Conservation (phyloP, 2,888 invertebrate genomes). For the Drosophila anomalipes region DNA sequence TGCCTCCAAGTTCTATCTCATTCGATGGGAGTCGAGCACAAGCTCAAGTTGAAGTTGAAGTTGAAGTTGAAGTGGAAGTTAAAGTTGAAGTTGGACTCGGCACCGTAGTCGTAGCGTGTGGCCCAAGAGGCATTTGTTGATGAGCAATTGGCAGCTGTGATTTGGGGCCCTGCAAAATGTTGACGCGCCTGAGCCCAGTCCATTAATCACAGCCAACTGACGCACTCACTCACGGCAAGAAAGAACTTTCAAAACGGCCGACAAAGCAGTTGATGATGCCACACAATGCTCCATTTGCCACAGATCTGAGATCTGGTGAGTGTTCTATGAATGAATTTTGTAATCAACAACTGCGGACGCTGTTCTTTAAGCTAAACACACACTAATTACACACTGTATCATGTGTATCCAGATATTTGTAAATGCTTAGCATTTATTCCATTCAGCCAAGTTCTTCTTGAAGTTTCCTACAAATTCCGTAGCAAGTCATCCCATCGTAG, state of each 20-base stretch:
- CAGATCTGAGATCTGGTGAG: not conserved
- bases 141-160: constrained; percentile 38
- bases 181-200: constrained; percentile 14
- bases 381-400: constrained; percentile 9
- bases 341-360: constrained; percentile 2
- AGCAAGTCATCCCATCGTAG: not conserved
- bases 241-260: constrained; percentile 28
- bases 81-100: not conserved
- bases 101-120: constrained; percentile 3
- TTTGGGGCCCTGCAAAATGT: constrained; percentile 22
- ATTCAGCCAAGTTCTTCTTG: not conserved
- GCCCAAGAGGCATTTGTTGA: constrained; percentile 23
- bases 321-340: constrained; percentile 5
- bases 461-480: not conserved
- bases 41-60: not conserved
- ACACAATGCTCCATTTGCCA: constrained; percentile 12
- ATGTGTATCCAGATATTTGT: not conserved
- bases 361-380: not conserved
- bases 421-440: not conserved
- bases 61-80: not conserved
- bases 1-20: not conserved
- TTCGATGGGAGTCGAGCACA: not conserved
- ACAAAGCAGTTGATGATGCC: constrained; percentile 6
- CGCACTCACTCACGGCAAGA: constrained; percentile 1
- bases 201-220: constrained; percentile 45